Percentiles rank a stretch among this genome's conserved stretches.
phyloP scores from a whole-genome alignment of 2,113 vertebrate species.

The Sphyrna mokarran region DNA sequence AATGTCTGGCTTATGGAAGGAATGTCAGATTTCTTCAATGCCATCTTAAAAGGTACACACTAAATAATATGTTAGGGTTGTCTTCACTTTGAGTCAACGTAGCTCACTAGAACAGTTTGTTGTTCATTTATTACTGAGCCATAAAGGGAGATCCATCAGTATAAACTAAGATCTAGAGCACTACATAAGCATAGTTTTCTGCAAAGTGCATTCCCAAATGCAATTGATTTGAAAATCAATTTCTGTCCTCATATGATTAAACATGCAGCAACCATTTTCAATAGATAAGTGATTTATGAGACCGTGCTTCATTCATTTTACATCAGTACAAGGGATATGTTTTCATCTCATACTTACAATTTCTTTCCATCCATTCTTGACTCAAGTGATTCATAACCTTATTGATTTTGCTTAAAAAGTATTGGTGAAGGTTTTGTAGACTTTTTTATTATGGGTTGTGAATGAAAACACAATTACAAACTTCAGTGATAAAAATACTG shows the following conservation, averaged over 20 bases:
- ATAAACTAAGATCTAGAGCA: neutral
- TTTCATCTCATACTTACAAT: neutral
- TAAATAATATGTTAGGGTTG: neutral
- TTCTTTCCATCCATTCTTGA: neutral
- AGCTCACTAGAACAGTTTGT: neutral
- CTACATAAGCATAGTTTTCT: neutral
- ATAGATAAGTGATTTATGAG: neutral
- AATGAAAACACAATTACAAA: neutral
- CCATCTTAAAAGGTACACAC: neutral
- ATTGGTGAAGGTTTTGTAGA: neutral
- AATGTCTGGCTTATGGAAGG: neutral
- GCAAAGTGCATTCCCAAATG: neutral
- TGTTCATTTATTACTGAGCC: neutral
- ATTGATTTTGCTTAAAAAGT: neutral
- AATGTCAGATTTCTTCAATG: neutral
- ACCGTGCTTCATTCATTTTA: neutral
- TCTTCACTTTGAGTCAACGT: neutral
- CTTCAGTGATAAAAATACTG: neutral
- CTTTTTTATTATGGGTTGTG: neutral
- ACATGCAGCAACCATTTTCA: neutral
- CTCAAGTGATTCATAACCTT: neutral
- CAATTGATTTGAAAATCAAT: neutral
- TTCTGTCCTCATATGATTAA: neutral
- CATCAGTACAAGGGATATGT: neutral
- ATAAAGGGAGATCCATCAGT: neutral